Evolutionary conservation across 2,888 invertebrate genomes (phyloP).

Genomic region (Idaea aversata): DNA sequence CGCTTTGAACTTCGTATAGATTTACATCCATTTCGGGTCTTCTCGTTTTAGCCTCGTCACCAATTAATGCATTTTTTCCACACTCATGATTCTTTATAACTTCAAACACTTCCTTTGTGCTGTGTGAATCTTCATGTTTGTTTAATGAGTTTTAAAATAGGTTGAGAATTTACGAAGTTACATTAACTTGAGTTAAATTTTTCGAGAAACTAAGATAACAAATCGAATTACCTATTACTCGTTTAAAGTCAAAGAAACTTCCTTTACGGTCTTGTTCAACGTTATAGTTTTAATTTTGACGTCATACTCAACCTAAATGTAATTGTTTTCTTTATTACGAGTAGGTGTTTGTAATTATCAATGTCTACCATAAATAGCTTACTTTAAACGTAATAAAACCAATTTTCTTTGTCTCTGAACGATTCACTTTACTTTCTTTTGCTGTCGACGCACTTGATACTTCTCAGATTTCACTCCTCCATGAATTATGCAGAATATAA

Average conservation of each 20-base stretch:
- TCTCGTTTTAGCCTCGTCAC: constrained; percentile 54
- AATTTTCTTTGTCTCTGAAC: constrained; percentile 13
- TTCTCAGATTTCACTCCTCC: constrained; percentile 28
- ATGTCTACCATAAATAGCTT: not conserved
- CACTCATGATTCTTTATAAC: constrained; percentile 37
- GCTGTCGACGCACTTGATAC: constrained; percentile 28
- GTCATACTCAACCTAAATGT: not conserved
- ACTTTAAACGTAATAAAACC: not conserved
- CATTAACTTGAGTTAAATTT: constrained; percentile 19
- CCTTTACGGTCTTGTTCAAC: not conserved
- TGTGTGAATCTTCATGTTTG: constrained; percentile 24
- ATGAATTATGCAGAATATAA: constrained; percentile 16
- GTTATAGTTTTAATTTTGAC: not conserved
- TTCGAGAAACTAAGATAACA: not conserved
- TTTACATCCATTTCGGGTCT: constrained; percentile 54
- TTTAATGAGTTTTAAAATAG: constrained; percentile 26
- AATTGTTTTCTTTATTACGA: not conserved
- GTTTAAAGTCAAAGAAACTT: too few relatives aligned
- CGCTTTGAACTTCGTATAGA: constrained; percentile 59
- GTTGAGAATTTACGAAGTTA: not conserved
- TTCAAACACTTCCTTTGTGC: constrained; percentile 41
- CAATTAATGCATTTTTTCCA: constrained; percentile 69
- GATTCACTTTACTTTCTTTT: constrained; percentile 34
- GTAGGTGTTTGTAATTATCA: not conserved
- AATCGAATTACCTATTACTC: too few relatives aligned